These are phyloP conservation scores for Clarias platycephalus DNA, from an alignment of 2,797 vertebrate species.

Conservation along the genomic window DNA sequence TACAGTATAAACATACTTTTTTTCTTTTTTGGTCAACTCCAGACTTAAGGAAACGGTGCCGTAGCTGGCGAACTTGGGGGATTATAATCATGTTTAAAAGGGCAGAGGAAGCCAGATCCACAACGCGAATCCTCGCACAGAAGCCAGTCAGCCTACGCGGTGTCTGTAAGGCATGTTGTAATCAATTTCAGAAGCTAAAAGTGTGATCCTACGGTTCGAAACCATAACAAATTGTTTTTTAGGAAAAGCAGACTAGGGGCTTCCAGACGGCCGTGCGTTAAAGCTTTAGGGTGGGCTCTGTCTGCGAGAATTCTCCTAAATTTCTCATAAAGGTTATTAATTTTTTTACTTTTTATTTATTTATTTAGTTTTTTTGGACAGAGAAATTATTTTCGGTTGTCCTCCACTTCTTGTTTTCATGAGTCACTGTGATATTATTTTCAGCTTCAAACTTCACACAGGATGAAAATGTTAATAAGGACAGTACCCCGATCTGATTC, in stretches of 20 bases:
- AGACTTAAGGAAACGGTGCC: neutral
- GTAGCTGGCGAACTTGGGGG: neutral
- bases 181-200: constrained; percentile 16
- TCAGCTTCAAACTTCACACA: neutral
- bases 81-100: constrained; percentile 10
- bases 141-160: neutral
- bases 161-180: constrained; percentile 7
- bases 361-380: too few species aligned
- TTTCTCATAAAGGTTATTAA: too few species aligned
- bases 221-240: neutral
- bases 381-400: too few species aligned
- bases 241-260: neutral
- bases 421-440: neutral
- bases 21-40: neutral
- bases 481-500: neutral
- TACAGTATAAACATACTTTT: neutral
- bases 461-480: neutral
- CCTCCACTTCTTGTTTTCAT: too few species aligned
- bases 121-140: neutral
- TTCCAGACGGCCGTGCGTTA: neutral
- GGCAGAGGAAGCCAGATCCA: constrained; percentile 7
- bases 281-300: neutral
- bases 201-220: constrained; percentile 4
- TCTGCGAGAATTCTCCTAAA: neutral
- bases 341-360: too few species aligned